phyloP scores from a whole-genome alignment of 2,888 invertebrate species.

The Cerceris rybyensis region DNA sequence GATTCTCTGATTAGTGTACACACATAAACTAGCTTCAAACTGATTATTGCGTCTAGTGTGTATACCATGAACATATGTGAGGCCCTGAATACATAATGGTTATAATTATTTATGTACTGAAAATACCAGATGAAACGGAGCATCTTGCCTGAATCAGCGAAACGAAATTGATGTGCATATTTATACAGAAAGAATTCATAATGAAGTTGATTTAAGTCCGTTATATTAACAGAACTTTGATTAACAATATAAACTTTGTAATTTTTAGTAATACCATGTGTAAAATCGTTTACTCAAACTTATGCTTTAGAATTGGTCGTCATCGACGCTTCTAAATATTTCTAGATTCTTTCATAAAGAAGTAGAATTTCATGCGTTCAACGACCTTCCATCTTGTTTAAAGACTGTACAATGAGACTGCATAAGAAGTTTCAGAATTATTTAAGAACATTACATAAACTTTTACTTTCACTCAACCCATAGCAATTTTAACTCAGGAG shows the following conservation, averaged over 20 bases:
- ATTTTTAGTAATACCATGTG: conserved; percentile 7
- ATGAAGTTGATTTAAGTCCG: too few relatives aligned
- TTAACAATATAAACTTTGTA: conserved; percentile 12
- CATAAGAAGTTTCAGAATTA: conserved; percentile 19
- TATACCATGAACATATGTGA: conserved; percentile 36
- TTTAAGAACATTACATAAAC: conserved; percentile 19
- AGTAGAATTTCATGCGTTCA: conserved; percentile 12
- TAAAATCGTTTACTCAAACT: not conserved
- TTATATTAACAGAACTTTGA: too few relatives aligned
- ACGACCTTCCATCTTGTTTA: conserved; percentile 32
- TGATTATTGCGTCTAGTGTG: conserved; percentile 42
- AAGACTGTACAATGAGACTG: conserved; percentile 47
- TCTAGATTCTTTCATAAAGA: conserved; percentile 9
- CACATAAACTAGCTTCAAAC: conserved; percentile 29
- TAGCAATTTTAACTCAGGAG: conserved; percentile 25
- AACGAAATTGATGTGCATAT: conserved; percentile 3
- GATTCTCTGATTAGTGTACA: conserved; percentile 32
- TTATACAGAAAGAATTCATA: too few relatives aligned
- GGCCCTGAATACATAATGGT: conserved; percentile 70
- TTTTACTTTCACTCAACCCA: conserved; percentile 11
- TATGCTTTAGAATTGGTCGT: not conserved
- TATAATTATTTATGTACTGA: conserved; percentile 48
- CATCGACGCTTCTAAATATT: conserved; percentile 1
- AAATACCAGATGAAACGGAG: conserved; percentile 41
- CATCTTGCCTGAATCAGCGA: conserved; percentile 47